These are phyloP conservation scores for Calliopsis andreniformis DNA, from an alignment of 1,140 invertebrate genomes.

Conservation along the genomic window DNA sequence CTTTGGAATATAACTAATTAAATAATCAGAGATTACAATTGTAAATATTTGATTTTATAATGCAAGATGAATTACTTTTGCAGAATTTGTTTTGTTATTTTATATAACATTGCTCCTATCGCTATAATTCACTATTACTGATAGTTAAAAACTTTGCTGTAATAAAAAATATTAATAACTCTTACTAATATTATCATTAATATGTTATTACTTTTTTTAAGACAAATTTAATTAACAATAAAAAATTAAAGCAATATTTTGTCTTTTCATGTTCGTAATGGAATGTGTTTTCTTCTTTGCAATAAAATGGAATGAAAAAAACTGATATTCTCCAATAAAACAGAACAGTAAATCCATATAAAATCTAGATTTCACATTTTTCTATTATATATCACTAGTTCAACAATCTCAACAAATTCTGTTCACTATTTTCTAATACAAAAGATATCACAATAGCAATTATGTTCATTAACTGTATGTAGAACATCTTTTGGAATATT, in stretches of 20 bases:
- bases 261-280: background rate
- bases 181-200: constrained; percentile 1
- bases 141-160: background rate
- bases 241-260: background rate
- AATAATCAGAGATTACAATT: background rate
- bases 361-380: constrained; percentile 20
- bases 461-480: constrained; percentile 22
- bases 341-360: constrained; percentile 25
- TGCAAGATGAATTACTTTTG: background rate
- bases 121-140: background rate
- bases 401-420: constrained; percentile 20
- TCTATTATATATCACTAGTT: background rate
- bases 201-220: background rate
- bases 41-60: background rate
- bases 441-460: constrained; percentile 41
- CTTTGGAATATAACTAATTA: constrained; percentile 27
- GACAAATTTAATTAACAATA: constrained; percentile 3
- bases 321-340: background rate
- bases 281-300: constrained; percentile 6
- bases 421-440: constrained; percentile 20
- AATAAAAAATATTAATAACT: constrained; percentile 22
- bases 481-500: constrained; percentile 19
- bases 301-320: background rate
- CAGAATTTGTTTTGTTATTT: background rate
- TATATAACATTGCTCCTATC: background rate